These are phyloP conservation scores for Tyrannus savana DNA, from an alignment of 2,113 vertebrate genomes.

Conservation along the genomic window DNA sequence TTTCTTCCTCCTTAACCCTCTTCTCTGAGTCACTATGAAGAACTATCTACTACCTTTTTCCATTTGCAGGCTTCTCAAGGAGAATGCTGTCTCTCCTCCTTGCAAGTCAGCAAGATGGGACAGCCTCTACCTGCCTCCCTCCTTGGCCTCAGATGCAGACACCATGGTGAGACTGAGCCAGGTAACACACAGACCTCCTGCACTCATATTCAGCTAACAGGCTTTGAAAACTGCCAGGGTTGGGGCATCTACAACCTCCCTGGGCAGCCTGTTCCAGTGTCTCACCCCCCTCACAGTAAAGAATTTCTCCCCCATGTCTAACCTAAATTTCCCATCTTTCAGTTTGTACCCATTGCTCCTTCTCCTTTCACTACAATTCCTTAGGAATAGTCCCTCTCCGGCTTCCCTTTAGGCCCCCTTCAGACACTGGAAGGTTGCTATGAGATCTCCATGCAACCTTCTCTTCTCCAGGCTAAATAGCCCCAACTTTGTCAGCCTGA, in stretches of 20 bases:
- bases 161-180: neutral
- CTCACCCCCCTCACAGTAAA: neutral
- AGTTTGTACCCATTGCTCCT: neutral
- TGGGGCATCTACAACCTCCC: neutral
- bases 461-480: neutral
- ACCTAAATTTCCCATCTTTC: neutral
- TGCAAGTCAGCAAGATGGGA: rapidly evolving
- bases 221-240: neutral
- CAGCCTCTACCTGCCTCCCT: neutral
- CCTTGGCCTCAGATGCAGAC: neutral
- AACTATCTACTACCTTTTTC: neutral
- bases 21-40: rapidly evolving
- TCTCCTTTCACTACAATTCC: neutral
- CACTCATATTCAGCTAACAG: neutral
- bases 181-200: neutral
- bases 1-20: neutral
- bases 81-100: neutral
- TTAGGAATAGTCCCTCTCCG: neutral
- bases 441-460: neutral
- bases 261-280: neutral
- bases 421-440: neutral
- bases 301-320: neutral
- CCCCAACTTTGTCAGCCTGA: neutral
- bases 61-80: neutral
- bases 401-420: neutral